Base-by-base conservation (phyloP, 1,140 invertebrate genomes). In the Calliphora vicina region DNA sequence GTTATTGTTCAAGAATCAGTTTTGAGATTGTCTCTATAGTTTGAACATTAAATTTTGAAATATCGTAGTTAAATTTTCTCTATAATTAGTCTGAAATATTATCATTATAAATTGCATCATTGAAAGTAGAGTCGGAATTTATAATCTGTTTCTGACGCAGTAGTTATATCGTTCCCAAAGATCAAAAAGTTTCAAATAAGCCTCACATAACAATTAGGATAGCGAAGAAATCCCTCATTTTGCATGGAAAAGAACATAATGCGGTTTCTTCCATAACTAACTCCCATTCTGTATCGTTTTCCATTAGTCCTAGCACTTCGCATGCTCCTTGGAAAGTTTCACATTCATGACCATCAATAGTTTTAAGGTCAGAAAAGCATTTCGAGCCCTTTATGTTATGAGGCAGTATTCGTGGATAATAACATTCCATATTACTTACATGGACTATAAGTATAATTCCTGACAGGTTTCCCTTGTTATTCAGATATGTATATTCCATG, bases 161-260 rank as follows among this genome's bases (percentile, higher is more conserved):
- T 83, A 82, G 82, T 85, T 85, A 88, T 84, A 85, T 85, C 76
- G 86, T 86, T 87, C 81, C 86, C 88, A 91, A 73, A 91, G 82
- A 80, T 87, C 27, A 80, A 57, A 82, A 83, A 87, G 85, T 84
- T 88, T 86, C 20, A 86, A n/a, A 86, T 76, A 86, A 84, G 78
- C 81, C 85, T 83, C 87, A 87, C 82, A 85, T 87, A 73, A 84
- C 83, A 67, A 89, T 85, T 71, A 71, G 5, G 23, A 71, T 71
- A 5, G 61, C 61, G 23, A 71, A 71, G 1, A 71, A 25, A 17
- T 71, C 61, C 8, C 61, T 10, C 23, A 71, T 20, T 25, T 71
- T 71, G 1, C 2, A 23, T 71, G 20, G 61, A 5, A 4, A 25
- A 5, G n/a, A 23, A 25, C 17, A 23, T 71, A 71, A 71, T 3